Evolutionary conservation across 2,113 vertebrate genomes (phyloP).

Genomic region (Tonatia bakeri): DNA sequence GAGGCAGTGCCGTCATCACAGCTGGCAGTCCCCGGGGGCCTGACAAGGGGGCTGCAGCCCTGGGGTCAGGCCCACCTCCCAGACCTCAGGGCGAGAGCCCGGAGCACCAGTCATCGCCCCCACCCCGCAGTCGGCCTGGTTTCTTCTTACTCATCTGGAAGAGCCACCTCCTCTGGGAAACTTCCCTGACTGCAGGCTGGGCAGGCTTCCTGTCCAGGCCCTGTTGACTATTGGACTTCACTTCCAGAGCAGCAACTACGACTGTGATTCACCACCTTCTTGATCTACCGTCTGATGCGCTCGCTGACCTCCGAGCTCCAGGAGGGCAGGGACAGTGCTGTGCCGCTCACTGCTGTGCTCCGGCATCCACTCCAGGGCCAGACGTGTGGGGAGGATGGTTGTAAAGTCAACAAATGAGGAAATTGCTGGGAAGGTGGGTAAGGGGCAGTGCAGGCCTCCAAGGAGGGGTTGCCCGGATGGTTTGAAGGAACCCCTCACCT

Average conservation of each 20-base stretch:
- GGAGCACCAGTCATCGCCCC: not conserved
- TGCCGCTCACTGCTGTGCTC: rapidly evolving
- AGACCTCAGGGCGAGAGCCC: not conserved
- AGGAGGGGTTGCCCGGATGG: not conserved
- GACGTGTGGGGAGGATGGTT: not conserved
- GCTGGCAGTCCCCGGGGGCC: not conserved
- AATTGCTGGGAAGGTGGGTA: not conserved
- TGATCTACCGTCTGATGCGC: not conserved
- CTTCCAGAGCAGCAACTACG: not conserved
- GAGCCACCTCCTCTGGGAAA: not conserved
- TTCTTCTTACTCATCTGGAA: not conserved
- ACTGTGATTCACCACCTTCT: too few relatives aligned
- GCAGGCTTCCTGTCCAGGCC: not conserved
- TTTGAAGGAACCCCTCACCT: not conserved
- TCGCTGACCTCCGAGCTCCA: not conserved
- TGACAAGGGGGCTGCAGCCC: not conserved
- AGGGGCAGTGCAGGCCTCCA: not conserved
- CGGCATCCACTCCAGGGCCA: too few relatives aligned
- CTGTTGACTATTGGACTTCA: not conserved
- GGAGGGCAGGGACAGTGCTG: not conserved
- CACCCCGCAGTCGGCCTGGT: not conserved
- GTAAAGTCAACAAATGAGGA: not conserved
- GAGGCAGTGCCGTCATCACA: rapidly evolving
- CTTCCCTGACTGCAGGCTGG: not conserved
- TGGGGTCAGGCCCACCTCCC: not conserved